phyloP scores from a whole-genome alignment of 2,797 vertebrate species.

The Darevskia nairensis region DNA sequence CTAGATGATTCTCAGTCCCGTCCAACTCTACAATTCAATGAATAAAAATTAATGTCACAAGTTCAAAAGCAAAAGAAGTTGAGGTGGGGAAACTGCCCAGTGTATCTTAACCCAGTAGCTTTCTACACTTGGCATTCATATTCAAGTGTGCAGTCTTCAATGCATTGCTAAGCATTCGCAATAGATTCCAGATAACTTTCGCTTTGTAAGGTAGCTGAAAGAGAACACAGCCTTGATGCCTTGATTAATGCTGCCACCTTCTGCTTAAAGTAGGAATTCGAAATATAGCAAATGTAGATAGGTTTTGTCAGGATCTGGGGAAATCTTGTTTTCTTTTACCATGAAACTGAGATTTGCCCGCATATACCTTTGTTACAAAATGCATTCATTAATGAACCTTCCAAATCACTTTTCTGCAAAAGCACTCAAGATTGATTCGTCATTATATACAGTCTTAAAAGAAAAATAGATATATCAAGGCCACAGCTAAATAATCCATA shows the following conservation, averaged over 20 bases:
- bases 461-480: neutral
- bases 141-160: neutral
- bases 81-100: no score
- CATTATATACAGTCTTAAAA: neutral
- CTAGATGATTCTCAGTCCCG: no score
- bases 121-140: neutral
- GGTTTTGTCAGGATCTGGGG: neutral
- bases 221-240: constrained; percentile 3
- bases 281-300: neutral
- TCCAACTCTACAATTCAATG: no score
- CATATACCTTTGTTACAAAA: neutral
- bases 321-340: no score
- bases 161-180: neutral
- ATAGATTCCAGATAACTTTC: constrained; percentile 20
- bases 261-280: constrained; percentile 53
- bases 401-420: neutral
- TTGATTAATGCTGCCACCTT: constrained; percentile 78
- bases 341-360: neutral
- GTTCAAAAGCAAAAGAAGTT: neutral
- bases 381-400: neutral
- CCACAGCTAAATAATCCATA: neutral
- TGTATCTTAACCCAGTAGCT: neutral
- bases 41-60: neutral
- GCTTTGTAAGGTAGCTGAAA: neutral
- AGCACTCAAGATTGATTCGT: neutral